Evolutionary conservation across 2,888 invertebrate genomes (phyloP), one percentile per base, ranked within the genome.

Genomic region (Pelosia muscerda): DNA sequence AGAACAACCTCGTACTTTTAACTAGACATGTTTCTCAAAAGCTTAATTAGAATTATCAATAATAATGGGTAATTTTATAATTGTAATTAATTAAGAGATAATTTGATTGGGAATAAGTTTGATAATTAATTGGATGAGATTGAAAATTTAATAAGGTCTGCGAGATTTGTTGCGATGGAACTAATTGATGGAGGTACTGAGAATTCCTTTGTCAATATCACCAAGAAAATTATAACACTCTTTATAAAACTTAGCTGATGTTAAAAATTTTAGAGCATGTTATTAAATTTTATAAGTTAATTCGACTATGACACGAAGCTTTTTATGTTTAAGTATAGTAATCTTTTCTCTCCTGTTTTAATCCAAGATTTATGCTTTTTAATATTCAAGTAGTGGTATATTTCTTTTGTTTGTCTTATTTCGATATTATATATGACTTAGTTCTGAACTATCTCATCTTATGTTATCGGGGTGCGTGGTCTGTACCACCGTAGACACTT

Each of bases 1-100:
- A 65, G 67, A 54, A 61, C 66, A 70, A 56, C 23, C 31, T 9
- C 28, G 71, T 76, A 15, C n/a, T 74, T 76, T 70, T 70, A 69
- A 73, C 61, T 19, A 59, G 28, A 28, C 25, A 13, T 31, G 23
- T 55, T 69, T 55, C 56, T 58, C 15, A 10, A 26, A 68, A 53
- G 61, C 19, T 58, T 68, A 68, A 65, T 68, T 68, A 65, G 9
- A 64, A 58, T 11, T 61, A 70, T 58, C 42, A 60, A 63, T 49
- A 65, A 53, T 57, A n/a, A n/a, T 34, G 23, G 34, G 23, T 62
- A 34, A 23, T 60, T 49, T 63, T 26, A 38, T 63, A 56, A 63
- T 65, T 59, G 60, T 63, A 63, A 68, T 68, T 34, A 54, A 34
- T 59, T 26, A 25, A 11, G 2, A 56, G 55, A 53, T 59, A 59